Evolutionary conservation across 2,797 vertebrate genomes (phyloP).

Genomic region (Sebastes glaucus): DNA sequence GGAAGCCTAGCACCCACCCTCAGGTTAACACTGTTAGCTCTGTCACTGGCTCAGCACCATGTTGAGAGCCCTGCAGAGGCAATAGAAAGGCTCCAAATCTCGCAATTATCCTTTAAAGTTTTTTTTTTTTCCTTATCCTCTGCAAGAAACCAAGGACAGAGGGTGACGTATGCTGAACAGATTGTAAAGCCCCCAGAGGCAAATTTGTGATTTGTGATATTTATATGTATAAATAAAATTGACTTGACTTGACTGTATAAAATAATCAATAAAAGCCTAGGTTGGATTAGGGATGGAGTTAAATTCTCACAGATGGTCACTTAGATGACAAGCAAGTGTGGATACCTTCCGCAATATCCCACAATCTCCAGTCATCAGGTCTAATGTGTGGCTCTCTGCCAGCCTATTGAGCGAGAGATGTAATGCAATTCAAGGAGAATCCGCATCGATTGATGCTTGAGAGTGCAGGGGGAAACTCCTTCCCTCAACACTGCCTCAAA

Average conservation of each 20-base stretch:
- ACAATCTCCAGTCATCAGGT: slow-evolving; percentile 32
- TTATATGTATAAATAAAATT: not conserved
- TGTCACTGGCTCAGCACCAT: no score
- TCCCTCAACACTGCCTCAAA: slow-evolving; percentile 52
- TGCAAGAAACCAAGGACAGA: not conserved
- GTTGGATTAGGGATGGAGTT: not conserved
- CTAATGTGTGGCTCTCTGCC: slow-evolving; percentile 57
- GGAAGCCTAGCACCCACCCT: no score
- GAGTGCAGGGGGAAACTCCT: slow-evolving; percentile 67
- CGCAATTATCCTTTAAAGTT: not conserved
- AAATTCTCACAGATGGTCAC: slow-evolving; percentile 7
- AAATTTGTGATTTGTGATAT: not conserved
- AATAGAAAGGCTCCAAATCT: no score
- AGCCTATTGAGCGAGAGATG: slow-evolving; percentile 50
- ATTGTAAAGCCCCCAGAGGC: not conserved
- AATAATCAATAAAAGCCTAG: not conserved
- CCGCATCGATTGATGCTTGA: slow-evolving; percentile 65
- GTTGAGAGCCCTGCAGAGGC: no score
- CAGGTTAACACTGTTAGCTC: no score
- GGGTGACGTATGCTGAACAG: not conserved
- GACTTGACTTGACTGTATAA: not conserved
- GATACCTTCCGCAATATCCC: slow-evolving; percentile 27
- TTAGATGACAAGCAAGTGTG: slow-evolving; percentile 12
- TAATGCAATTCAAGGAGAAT: slow-evolving; percentile 73
- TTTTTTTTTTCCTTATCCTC: not conserved